Base-by-base conservation (phyloP, 1,140 invertebrate species). In the Protaetia brevitarsis region DNA sequence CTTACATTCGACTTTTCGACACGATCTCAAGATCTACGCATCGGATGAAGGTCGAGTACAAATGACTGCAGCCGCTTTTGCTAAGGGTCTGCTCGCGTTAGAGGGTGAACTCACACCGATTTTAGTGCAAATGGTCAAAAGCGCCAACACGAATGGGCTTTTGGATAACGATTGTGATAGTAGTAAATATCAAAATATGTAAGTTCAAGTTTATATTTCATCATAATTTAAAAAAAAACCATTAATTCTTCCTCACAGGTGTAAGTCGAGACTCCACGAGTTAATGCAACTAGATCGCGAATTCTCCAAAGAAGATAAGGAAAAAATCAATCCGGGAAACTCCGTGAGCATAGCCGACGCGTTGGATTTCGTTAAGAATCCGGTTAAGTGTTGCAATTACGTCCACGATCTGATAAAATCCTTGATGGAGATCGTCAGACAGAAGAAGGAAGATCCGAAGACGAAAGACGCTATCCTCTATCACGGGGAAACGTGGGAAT, bases 91-190 rank as follows among this genome's bases (percentile, higher is more conserved):
- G 21, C 80, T 99, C 0, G 98, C 97, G 0, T 78, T 99, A 30
- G 98, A 99, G 82, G 98, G 97, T 7, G 97, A 99, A 80, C 82
- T 99, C 2, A 98, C 98, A 0, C 98, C 98, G 0, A 99, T 99
- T 77, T 81, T 99, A 11, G 96, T 99, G 10, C 98, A 99, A 81
- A 99, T 99, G 98, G 98, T 99, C 0, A 99, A 99, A 79, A 97
- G 93, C 73, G 97, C 97, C 1, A 98, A 99, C 76, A 99, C 97
- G 0, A 99, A 99, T 81, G 97, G 97, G 2, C 79, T 99, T 8
- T 79, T 99, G 26, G 97, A 99, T 78, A 98, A 99, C 77, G 97
- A 99, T 78, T 96, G 95, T 75, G 96, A 97, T 79, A 95, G 93
- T 19, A 94, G 92, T 73, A 97, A 97, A 82, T 94, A 93, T 77